phyloP scores from a whole-genome alignment of 2,888 invertebrate species.

The Drosophila paranaensis region DNA sequence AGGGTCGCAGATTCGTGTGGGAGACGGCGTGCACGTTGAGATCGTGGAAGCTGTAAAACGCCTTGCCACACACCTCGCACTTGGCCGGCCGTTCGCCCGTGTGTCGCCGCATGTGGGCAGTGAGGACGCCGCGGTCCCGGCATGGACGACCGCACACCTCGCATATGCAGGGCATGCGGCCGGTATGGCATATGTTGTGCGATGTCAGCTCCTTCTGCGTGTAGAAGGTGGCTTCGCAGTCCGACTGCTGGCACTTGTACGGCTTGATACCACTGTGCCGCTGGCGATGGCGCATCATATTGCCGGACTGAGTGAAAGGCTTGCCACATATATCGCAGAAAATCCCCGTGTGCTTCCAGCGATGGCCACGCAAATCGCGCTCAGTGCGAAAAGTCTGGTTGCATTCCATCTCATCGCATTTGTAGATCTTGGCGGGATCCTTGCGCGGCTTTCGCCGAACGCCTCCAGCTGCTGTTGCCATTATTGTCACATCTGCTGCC shows the following conservation, averaged over 20 bases:
- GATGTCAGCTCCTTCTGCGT: conserved; percentile 78
- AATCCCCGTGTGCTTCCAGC: conserved; percentile 82
- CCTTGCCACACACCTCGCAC: conserved; percentile 78
- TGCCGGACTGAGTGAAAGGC: conserved; percentile 81
- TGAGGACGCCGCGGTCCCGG: conserved; percentile 81
- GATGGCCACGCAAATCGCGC: conserved; percentile 75
- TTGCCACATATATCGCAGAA: conserved; percentile 82
- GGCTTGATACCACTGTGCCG: conserved; percentile 83
- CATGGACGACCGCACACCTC: conserved; percentile 80
- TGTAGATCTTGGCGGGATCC: conserved; percentile 52
- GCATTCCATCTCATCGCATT: conserved; percentile 69
- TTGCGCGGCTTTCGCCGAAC: conserved; percentile 27
- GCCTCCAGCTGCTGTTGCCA: background rate
- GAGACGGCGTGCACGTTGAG: conserved; percentile 83
- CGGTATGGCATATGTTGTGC: conserved; percentile 80
- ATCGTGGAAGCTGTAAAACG: conserved; percentile 81
- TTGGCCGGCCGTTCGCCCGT: conserved; percentile 81
- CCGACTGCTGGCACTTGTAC: conserved; percentile 72
- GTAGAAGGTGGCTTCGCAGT: conserved; percentile 80
- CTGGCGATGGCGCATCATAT: conserved; percentile 80
- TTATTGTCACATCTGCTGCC: background rate
- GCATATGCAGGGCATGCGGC: conserved; percentile 78
- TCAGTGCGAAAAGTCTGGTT: conserved; percentile 73
- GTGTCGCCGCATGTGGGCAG: conserved; percentile 80
- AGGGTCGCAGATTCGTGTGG: conserved; percentile 80